A percentile compares a stretch with the other conserved stretches of the same genome.
Evolutionary conservation across 1,140 invertebrate species (phyloP).

Genomic region (Hyphantria cunea): DNA sequence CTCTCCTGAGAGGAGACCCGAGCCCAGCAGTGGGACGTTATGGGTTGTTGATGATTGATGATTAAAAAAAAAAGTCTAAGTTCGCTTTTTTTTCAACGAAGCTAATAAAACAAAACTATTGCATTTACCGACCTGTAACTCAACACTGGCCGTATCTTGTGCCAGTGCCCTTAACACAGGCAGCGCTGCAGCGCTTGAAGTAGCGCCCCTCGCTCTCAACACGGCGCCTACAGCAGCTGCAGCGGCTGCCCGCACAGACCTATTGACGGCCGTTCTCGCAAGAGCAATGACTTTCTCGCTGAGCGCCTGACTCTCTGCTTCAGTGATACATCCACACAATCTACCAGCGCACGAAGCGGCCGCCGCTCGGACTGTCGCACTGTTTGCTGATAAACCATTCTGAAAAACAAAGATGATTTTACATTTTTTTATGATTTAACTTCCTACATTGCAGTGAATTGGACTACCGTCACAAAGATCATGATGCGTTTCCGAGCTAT

Average conservation of each 20-base stretch:
- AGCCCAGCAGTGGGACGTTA: too few species aligned
- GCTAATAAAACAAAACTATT: too few species aligned
- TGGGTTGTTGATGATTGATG: too few species aligned
- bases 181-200: slow-evolving; percentile 79
- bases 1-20: too few species aligned
- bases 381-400: slow-evolving; percentile 91
- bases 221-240: slow-evolving; percentile 88
- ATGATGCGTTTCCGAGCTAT: too few species aligned
- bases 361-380: slow-evolving; percentile 93
- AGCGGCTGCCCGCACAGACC: slow-evolving; percentile 53
- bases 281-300: slow-evolving; percentile 57
- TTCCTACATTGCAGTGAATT: too few species aligned
- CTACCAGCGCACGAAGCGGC: slow-evolving; percentile 90
- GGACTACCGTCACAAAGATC: too few species aligned
- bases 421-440: too few species aligned
- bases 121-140: slow-evolving; percentile 88
- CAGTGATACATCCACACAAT: slow-evolving; percentile 58
- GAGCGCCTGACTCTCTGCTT: slow-evolving; percentile 57
- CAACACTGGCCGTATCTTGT: slow-evolving; percentile 94
- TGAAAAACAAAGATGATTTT: slow-evolving; percentile 46
- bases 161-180: slow-evolving; percentile 96
- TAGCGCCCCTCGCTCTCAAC: slow-evolving; percentile 64
- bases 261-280: slow-evolving; percentile 43
- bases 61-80: too few species aligned
- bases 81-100: too few species aligned